These are phyloP conservation scores for Hozukius guyotensis DNA, from an alignment of 2,797 vertebrate genomes.

Conservation along the genomic window DNA sequence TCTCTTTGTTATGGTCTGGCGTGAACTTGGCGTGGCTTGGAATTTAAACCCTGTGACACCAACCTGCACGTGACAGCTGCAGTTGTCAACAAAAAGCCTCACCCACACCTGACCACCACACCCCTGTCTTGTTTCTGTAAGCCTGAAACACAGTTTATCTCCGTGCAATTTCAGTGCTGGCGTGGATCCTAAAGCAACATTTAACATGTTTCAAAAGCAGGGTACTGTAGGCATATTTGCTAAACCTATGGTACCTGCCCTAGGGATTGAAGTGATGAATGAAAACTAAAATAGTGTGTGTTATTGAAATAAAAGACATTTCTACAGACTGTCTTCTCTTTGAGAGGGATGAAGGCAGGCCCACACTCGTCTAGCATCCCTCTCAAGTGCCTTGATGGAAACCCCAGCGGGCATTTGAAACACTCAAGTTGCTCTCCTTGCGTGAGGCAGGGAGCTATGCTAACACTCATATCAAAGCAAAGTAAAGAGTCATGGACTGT, in stretches of 20 bases:
- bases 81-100: conserved; percentile 49
- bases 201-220: conserved; percentile 8
- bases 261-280: conserved; percentile 9
- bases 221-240: neutral
- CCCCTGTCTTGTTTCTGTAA: conserved; percentile 14
- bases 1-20: conserved; percentile 45
- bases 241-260: neutral
- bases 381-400: conserved; percentile 49
- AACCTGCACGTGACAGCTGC: conserved; percentile 18
- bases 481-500: conserved; percentile 35
- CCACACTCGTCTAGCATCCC: conserved; percentile 69
- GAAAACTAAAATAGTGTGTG: conserved; percentile 27
- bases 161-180: conserved; percentile 2
- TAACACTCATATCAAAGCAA: conserved; percentile 50
- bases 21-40: conserved; percentile 28
- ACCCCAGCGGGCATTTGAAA: conserved; percentile 53
- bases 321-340: conserved; percentile 36
- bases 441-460: conserved; percentile 28
- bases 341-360: conserved; percentile 62
- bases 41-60: conserved; percentile 41
- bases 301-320: conserved; percentile 42
- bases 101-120: conserved; percentile 45
- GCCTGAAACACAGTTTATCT: conserved; percentile 7
- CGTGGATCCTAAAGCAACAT: conserved; percentile 7
- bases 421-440: conserved; percentile 42